Base-by-base conservation (phyloP, 2,888 invertebrate genomes). In the Sisyra nigra region DNA sequence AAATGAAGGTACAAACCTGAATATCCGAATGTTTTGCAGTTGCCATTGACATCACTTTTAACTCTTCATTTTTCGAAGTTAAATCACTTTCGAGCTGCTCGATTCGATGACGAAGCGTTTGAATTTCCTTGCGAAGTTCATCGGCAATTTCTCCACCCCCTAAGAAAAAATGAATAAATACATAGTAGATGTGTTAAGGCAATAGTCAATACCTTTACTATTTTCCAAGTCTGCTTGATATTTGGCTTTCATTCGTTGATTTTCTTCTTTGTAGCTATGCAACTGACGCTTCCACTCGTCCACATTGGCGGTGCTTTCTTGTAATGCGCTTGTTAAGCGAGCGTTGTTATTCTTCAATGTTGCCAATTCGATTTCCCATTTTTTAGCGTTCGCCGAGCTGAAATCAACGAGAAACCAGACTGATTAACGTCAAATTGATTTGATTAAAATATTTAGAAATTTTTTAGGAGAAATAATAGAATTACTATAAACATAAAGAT, bases 221-320 rank as follows among this genome's bases (percentile, higher is more conserved):
- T 77, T 74, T 56, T 83, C 81, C 47, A 81, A 61, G 55, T 80
- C 74, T 37, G 78, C 68, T 53, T 82, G 68, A 50, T 76, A 78
- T 54, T 77, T 80, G 38, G 74, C 71, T 59, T 82, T 82, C 54
- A 89, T 78, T 46, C 87, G 71, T 48, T 83, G 79, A 61, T 91
- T 91, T 62, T 91, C 89, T 61, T 91, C 89, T 61, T 89, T 79
- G 57, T 88, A 85, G 52, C 86, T 82, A 54, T 93, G 93, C 53
- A 96, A 71, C 61, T 96, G 94, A 48, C 92, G 76, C 63, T 96
- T 96, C 96, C 96, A 96, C 64, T 96, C 94, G 58, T 96, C 96
- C 19, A 96, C 96, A 62, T 96, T 96, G 45, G 94, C 88, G 29
- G 94, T 94, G 57, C 91, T 92, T 55, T 84, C 83, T 65, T 96